Conservation (phyloP, 2,797 vertebrate species). For the Enteromius treurensis region DNA sequence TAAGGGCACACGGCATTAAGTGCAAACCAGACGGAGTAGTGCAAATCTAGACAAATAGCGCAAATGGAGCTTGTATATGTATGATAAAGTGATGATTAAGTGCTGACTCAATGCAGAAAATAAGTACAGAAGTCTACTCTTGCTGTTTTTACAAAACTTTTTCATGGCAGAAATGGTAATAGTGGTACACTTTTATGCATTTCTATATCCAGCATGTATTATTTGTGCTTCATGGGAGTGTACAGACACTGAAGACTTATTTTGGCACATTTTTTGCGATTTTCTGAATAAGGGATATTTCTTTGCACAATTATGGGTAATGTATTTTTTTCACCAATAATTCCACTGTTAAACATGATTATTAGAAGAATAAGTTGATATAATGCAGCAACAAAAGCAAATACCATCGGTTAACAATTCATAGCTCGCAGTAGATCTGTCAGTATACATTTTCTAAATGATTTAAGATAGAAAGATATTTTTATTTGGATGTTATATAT, state of each 20-base stretch:
- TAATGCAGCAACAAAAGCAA: background rate
- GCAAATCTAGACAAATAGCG: no score
- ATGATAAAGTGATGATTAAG: no score
- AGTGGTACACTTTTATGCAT: background rate
- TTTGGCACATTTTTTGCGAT: background rate
- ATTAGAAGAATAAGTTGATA: background rate
- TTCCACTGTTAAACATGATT: background rate
- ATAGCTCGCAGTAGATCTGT: background rate
- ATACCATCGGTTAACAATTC: background rate
- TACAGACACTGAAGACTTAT: background rate
- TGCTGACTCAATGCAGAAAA: no score
- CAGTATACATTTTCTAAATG: no score
- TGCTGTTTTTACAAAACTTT: background rate
- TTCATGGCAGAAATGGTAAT: background rate
- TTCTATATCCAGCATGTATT: background rate
- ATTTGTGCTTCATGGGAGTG: background rate
- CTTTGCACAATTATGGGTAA: background rate
- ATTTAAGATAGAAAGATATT: no score
- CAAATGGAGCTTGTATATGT: no score
- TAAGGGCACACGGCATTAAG: no score
- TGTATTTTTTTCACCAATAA: background rate
- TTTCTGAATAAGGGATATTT: background rate
- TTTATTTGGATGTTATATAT: no score
- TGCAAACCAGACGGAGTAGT: no score
- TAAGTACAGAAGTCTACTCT: background rate